Evolutionary conservation across 2,113 vertebrate genomes (phyloP), one percentile per base, ranked within the genome.

Genomic region (Lates calcarifer): DNA sequence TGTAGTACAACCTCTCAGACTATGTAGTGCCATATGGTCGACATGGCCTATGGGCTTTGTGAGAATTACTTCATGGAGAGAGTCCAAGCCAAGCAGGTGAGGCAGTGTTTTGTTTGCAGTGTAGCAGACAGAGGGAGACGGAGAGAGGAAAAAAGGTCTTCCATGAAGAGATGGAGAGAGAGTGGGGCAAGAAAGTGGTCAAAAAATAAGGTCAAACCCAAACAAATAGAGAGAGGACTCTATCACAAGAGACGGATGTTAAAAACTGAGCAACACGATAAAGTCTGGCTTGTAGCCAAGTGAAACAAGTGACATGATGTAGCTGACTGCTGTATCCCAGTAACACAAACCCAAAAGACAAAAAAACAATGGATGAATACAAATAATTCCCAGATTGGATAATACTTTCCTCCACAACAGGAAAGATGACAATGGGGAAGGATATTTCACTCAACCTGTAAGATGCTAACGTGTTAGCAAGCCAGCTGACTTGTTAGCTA

Each of bases 1-100:
- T 91, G 92, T 90, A 77, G 84, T 83, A 92, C 91, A 90, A 90
- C 81, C 82, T 67, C 81, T 79, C 68, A 81, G 79, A 87, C 74
- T 74, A 62, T 81, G 79, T 71, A 81, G 87, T 53, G 24, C 92
- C 91, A 93, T 94, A 91, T 92, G 93, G 89, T 87, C 72, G 22
- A 81, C 83, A 55, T 88, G 89, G 92, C 92, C 91, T 86, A 31
- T 85, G 88, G 92, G 91, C 87, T 87, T 74, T 72, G 65, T 24
- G 81, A 75, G 81, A 90, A 89, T 90, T 70, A 66, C 77, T 86
- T 84, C 70, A 86, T 81, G 78, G 86, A 87, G 63, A 77, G 63
- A 85, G 72, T 75, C 73, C 77, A 87, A 85, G 58, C 51, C 75
- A 53, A 89, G 86, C 87, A 92, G 91, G 70, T 85, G 87, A 89